Evolutionary conservation across 2,888 invertebrate species (phyloP), one percentile per base, ranked within the genome.

Genomic region (Synergus japonicus): DNA sequence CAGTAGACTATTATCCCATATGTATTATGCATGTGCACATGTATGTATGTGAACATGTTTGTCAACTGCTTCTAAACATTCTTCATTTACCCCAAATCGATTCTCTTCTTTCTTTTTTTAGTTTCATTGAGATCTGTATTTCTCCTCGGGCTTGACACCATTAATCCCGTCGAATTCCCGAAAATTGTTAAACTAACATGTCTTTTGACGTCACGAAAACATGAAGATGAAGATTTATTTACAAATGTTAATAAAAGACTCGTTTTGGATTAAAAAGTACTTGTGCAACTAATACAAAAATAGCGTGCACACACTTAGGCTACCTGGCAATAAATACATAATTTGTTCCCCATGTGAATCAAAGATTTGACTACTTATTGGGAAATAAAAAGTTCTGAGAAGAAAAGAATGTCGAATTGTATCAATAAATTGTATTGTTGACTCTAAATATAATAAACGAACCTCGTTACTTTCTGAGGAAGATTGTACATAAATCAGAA

Each of bases 1-100:
- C 84, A 86, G 84, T 85, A 87, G 85, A 87, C 86, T 88, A 88
- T 87, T 85, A 76, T 84, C 77, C 49, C 78, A 83, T 88, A 86
- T 83, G 84, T 83, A 69, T 87, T 85, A 86, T 83, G 84, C 83
- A 82, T 79, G 79, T 78, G 60, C 83, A 78, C 76, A 77, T 65
- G 79, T 77, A 79, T 84, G 81, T 85, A 80, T 79, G 80, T 82
- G 80, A 79, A 76, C 80, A 80, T 78, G 77, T 43, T 44, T 65
- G 73, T 79, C 76, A 78, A 79, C 43, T 78, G 65, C 66, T 15
- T 77, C 43, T 63, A 37, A n/a, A 77, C 13, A 12, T 54, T 44
- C 44, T 67, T 67, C 43, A 43, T 46, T 46, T n/a, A 13, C 4
- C 43, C 8, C 46, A 29, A 13, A 3, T 49, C 8, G 4, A 29